Evolutionary conservation across 2,888 invertebrate genomes (phyloP), one percentile per base, ranked within the genome.

Genomic region (Cheilosia scutellata): DNA sequence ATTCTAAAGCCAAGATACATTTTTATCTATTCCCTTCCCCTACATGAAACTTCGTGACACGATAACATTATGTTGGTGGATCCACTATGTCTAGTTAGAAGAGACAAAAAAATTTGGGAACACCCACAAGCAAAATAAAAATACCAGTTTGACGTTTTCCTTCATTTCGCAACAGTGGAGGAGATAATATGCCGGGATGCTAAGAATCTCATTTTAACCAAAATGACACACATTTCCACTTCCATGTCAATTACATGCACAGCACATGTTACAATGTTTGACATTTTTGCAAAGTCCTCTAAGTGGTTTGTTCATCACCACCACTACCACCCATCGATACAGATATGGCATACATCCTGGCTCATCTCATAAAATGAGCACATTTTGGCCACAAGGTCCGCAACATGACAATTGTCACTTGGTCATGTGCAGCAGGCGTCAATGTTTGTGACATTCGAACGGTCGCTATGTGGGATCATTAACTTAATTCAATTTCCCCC

Each of bases 181-280:
- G n/a, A 1, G 4, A 4, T 2, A 3, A n/a, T 5, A 13, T n/a
- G 16, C 5, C n/a, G 16, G 16, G n/a, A 44, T 6, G n/a, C n/a
- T 4, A 16, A 9, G 25, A 65, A 65, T 49, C 33, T 65, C 63
- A 51, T 66, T 37, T 51, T 27, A 55, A 4, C 44, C 33, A 20
- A 55, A 68, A 68, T 13, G 55, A 55, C 55, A 55, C 20, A 13
- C 31, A 71, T 58, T 58, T 9, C 25, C 58, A 58, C 49, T 37
- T 37, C 25, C 27, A 31, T 47, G 63, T 44, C 63, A 33, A 47
- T 57, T 57, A 65, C 20, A 29, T 49, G 51, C 51, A 27, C 51
- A 51, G 49, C 49, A 57, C 65, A 57, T 65, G 65, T 75, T 49
- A 47, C 65, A n/a, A 7, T n/a, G 16, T 42, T 40, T 40, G 65